These are phyloP conservation scores for Manis pentadactyla DNA, from an alignment of 2,797 vertebrate species.

Conservation along the genomic window DNA sequence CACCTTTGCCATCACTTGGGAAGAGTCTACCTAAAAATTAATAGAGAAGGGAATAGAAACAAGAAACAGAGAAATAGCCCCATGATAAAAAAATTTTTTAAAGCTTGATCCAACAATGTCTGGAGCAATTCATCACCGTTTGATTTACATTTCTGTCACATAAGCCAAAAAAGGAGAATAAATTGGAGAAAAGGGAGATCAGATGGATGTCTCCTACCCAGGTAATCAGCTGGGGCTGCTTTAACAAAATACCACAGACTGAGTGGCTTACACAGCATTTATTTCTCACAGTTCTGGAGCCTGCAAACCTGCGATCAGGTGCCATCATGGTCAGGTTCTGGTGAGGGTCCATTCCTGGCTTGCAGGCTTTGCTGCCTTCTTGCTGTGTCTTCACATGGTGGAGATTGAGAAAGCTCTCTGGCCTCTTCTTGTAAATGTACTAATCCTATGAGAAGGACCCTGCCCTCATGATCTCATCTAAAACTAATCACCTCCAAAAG, in stretches of 20 bases:
- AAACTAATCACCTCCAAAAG: neutral
- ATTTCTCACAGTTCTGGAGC: neutral
- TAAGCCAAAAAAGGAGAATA: conserved; percentile 34
- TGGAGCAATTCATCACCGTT: neutral
- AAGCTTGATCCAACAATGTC: neutral
- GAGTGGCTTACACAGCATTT: neutral
- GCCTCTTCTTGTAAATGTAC: neutral
- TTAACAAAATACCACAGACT: neutral
- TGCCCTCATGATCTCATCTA: neutral
- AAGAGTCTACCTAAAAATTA: neutral
- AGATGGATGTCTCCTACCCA: neutral
- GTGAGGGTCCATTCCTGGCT: neutral
- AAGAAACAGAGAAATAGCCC: neutral
- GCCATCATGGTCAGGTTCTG: neutral
- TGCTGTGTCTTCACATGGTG: neutral
- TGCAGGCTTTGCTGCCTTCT: neutral
- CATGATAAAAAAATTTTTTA: neutral
- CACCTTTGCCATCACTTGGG: neutral
- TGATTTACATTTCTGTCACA: neutral
- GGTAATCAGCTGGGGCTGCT: neutral
- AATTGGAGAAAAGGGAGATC: neutral
- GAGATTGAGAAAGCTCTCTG: neutral
- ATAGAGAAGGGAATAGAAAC: neutral
- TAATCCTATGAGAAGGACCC: neutral
- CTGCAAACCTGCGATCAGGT: neutral